A percentile compares a stretch with the other conserved stretches of the same genome.
phyloP scores from a whole-genome alignment of 2,888 invertebrate species.

The Scaptomyza polygonia region DNA sequence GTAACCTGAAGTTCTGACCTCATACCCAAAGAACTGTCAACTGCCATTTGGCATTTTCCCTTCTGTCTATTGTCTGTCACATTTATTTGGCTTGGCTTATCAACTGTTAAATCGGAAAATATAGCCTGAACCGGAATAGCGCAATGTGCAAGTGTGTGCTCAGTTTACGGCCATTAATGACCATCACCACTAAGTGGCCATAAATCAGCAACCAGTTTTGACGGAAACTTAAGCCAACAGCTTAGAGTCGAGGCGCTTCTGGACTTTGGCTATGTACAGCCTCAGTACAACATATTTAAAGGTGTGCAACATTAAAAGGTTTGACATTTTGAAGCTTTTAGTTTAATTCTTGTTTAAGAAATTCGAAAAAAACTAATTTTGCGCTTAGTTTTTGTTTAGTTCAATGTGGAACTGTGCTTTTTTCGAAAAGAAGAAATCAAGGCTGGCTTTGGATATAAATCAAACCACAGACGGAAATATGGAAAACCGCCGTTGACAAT shows the following conservation, averaged over 20 bases:
- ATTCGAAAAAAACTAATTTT: no score
- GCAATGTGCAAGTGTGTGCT: conserved; percentile 42
- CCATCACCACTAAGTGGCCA: conserved; percentile 41
- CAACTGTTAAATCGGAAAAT: conserved; percentile 15
- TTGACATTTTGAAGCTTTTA: neutral
- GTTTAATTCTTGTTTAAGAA: no score
- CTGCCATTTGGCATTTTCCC: neutral
- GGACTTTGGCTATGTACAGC: conserved; percentile 3
- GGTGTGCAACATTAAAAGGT: neutral
- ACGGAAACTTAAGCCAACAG: conserved; percentile 66
- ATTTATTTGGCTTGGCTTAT: neutral
- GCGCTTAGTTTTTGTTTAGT: conserved; percentile 47
- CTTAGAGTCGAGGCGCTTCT: conserved; percentile 9
- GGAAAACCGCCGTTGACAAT: conserved; percentile 37
- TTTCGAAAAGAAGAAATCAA: conserved; percentile 10
- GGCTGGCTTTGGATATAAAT: neutral
- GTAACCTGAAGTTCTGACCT: conserved; percentile 6
- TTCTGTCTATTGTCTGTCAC: conserved; percentile 2
- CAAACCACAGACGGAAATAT: neutral
- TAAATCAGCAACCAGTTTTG: conserved; percentile 70
- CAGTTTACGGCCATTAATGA: conserved; percentile 63
- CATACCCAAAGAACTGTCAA: neutral
- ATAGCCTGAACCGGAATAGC: conserved; percentile 57
- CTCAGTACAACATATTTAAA: conserved; percentile 11
- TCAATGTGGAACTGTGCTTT: conserved; percentile 40